Percentiles rank a stretch among this genome's conserved stretches.
phyloP scores from a whole-genome alignment of 2,113 vertebrate genomes.

The cattle (Bos taurus) region DNA sequence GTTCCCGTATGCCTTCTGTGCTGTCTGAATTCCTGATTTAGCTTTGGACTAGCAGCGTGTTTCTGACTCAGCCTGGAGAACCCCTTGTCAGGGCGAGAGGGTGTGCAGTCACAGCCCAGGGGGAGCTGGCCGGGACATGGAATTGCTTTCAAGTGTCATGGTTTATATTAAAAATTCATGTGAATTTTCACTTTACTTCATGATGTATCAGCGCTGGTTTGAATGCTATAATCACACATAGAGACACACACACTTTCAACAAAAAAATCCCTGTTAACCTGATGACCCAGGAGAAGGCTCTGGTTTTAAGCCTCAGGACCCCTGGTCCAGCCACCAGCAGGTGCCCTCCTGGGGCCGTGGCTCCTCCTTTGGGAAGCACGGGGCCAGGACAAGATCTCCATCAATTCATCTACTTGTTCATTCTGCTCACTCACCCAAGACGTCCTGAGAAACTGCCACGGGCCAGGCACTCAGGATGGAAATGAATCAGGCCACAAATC shows the following conservation, averaged over 20 bases:
- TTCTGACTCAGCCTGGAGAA: accelerated
- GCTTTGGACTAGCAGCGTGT: accelerated
- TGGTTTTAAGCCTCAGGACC: neutral
- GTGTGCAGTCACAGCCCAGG: accelerated
- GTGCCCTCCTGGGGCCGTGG: accelerated
- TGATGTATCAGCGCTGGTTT: neutral
- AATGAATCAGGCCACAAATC: neutral
- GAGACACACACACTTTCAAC: neutral
- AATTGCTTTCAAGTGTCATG: neutral
- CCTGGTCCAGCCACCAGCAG: neutral
- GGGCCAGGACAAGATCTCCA: neutral
- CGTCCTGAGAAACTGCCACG: neutral
- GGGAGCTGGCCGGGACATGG: neutral
- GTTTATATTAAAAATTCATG: neutral
- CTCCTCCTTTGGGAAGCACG: neutral
- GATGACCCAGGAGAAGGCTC: neutral
- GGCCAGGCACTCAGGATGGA: neutral
- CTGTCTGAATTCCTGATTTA: neutral
- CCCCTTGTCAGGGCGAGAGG: accelerated
- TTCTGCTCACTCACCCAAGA: neutral
- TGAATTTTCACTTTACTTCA: neutral
- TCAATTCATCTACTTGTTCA: accelerated
- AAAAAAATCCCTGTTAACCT: neutral
- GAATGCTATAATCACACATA: neutral
- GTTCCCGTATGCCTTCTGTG: accelerated